Percentiles rank a stretch among this genome's conserved stretches.
phyloP scores from a whole-genome alignment of 2,888 invertebrate species.

The Oxytorus armatus region DNA sequence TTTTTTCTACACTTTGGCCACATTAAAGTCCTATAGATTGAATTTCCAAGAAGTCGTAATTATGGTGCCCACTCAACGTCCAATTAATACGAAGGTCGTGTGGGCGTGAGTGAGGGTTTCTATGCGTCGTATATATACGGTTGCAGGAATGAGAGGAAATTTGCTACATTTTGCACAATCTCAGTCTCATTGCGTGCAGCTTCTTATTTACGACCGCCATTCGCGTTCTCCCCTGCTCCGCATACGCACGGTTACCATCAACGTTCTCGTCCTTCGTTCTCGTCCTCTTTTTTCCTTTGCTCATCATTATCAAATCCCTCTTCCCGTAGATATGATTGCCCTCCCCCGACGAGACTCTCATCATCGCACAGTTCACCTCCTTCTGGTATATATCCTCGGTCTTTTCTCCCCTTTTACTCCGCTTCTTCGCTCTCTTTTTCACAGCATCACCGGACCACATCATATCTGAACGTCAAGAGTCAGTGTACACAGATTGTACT shows the following conservation, averaged over 20 bases:
- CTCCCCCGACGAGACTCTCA: not conserved
- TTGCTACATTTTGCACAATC: constrained; percentile 71
- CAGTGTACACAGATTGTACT: too few species aligned
- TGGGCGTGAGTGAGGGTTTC: constrained; percentile 70
- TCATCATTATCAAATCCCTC: not conserved
- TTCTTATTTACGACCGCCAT: constrained; percentile 63
- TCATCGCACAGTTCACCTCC: not conserved
- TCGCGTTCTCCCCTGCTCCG: constrained; percentile 48
- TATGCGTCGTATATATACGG: constrained; percentile 55
- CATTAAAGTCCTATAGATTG: constrained; percentile 29
- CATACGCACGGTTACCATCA: constrained; percentile 29
- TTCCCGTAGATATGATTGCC: not conserved
- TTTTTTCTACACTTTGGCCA: not conserved
- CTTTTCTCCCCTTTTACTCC: not conserved
- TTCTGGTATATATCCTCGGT: not conserved
- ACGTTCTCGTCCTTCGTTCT: constrained; percentile 9
- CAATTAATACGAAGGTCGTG: constrained; percentile 82
- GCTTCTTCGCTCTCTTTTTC: not conserved
- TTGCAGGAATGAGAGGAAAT: constrained; percentile 56
- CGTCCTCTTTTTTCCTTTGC: not conserved
- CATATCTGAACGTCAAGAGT: too few species aligned
- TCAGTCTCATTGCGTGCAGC: constrained; percentile 70
- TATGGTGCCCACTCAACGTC: constrained; percentile 76
- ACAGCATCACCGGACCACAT: too few species aligned
- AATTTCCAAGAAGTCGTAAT: constrained; percentile 60